Percentiles rank a stretch among this genome's conserved stretches.
These are phyloP conservation scores for Carapus acus DNA, from an alignment of 2,797 vertebrate species.

Conservation along the genomic window DNA sequence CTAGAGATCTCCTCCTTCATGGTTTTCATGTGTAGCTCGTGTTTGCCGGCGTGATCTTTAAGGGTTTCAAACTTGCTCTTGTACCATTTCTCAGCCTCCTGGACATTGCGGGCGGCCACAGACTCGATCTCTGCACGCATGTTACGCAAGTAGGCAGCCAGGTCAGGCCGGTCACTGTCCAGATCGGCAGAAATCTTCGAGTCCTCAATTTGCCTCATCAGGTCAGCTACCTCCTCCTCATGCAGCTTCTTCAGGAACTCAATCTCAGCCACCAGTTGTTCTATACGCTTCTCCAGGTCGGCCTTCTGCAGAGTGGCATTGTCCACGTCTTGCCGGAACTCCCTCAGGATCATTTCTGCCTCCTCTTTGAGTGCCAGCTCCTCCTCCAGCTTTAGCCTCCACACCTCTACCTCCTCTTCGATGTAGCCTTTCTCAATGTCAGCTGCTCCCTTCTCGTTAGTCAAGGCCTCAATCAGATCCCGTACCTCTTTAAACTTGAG, in stretches of 20 bases:
- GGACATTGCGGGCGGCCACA: conserved; percentile 72
- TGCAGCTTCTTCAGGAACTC: conserved; percentile 76
- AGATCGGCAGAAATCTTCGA: conserved; percentile 70
- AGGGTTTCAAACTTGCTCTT: conserved; percentile 78
- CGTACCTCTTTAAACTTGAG: conserved; percentile 77
- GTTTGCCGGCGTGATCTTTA: conserved; percentile 72
- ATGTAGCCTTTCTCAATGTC: conserved; percentile 79
- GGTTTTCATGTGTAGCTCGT: conserved; percentile 70
- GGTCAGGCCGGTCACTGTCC: conserved; percentile 67
- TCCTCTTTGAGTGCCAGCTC: conserved; percentile 76
- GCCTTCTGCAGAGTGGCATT: conserved; percentile 77
- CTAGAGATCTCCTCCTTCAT: conserved; percentile 77
- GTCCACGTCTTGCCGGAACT: conserved; percentile 80
- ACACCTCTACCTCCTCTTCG: conserved; percentile 77
- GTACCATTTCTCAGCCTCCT: conserved; percentile 83
- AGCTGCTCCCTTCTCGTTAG: conserved; percentile 74
- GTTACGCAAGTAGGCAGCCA: conserved; percentile 69
- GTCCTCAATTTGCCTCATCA: conserved; percentile 76
- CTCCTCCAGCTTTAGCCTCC: conserved; percentile 78
- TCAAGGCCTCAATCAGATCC: conserved; percentile 70
- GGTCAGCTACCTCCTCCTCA: conserved; percentile 73
- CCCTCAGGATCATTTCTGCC: conserved; percentile 74
- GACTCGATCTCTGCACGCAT: conserved; percentile 74
- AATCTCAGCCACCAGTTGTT: conserved; percentile 71
- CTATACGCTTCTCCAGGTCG: conserved; percentile 70